Conservation (phyloP, 2,888 invertebrate species). For the Hyles lineata region DNA sequence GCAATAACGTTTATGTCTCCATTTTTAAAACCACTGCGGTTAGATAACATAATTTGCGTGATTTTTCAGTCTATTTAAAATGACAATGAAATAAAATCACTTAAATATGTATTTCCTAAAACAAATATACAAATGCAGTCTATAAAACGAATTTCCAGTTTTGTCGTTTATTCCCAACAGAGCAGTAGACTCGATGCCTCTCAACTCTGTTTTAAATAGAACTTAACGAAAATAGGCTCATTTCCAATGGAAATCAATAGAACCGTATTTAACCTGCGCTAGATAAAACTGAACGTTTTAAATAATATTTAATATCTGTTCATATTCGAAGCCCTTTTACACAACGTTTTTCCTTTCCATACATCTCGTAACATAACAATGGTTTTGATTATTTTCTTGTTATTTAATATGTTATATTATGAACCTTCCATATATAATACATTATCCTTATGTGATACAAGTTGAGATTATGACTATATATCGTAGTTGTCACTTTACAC, state of each 20-base stretch:
- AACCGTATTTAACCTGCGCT: not conserved
- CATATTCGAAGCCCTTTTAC: not conserved
- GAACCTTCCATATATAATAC: not conserved
- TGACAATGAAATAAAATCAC: too few species aligned
- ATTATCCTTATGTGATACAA: too few species aligned
- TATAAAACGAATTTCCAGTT: not conserved
- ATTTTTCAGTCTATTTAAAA: too few species aligned
- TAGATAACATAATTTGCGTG: too few species aligned
- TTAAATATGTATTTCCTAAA: not conserved
- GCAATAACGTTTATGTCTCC: too few species aligned
- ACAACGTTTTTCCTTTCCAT: too few species aligned
- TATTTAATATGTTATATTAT: too few species aligned
- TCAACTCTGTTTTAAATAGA: not conserved
- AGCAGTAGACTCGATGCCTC: not conserved
- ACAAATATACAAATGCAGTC: not conserved
- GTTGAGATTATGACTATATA: too few species aligned
- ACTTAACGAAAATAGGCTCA: slow-evolving; percentile 3
- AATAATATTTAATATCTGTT: not conserved
- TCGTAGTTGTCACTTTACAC: too few species aligned
- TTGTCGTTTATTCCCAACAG: not conserved
- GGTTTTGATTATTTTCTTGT: too few species aligned
- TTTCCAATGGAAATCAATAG: slow-evolving; percentile 5
- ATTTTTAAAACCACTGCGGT: too few species aligned
- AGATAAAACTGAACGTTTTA: not conserved
- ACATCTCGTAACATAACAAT: too few species aligned